Percentiles rank a stretch among this genome's conserved stretches.
Conservation (phyloP, 2,113 vertebrate genomes). For the Loxodonta africana region DNA sequence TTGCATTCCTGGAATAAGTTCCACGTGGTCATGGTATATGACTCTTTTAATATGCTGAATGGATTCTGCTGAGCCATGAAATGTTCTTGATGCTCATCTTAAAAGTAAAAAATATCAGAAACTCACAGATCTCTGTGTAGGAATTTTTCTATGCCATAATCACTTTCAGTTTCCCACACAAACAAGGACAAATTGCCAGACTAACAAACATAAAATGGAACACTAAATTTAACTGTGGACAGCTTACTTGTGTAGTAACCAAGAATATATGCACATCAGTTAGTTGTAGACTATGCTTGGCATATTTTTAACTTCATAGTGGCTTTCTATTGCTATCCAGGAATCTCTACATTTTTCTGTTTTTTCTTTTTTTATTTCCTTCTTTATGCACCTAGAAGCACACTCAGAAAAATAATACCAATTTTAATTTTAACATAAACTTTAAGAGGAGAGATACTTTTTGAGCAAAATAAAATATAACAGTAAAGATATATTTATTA, state of each 20-base stretch:
- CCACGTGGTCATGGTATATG: too few relatives aligned
- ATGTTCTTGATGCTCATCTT: neutral
- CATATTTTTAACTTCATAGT: neutral
- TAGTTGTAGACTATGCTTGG: neutral
- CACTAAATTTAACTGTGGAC: neutral
- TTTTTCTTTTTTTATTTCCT: neutral
- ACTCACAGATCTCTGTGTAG: neutral
- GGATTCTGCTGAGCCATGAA: too few relatives aligned
- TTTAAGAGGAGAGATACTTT: neutral
- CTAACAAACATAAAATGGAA: neutral
- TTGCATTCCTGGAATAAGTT: too few relatives aligned
- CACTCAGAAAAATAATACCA: neutral
- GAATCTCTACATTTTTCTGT: neutral
- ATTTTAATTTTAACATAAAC: constrained; percentile 58
- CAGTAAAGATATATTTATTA: neutral
- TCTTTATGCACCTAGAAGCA: neutral
- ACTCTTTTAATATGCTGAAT: too few relatives aligned
- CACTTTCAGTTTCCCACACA: constrained; percentile 8
- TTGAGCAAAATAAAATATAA: constrained; percentile 51
- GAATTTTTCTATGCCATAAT: constrained; percentile 10
- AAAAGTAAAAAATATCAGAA: constrained; percentile 46
- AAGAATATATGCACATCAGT: constrained; percentile 7
- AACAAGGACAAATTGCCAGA: constrained; percentile 26
- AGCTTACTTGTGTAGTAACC: constrained; percentile 7
- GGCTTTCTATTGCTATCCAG: constrained; percentile 4